Conservation (phyloP, 2,888 invertebrate species). For the Glaucopsyche alexis region DNA sequence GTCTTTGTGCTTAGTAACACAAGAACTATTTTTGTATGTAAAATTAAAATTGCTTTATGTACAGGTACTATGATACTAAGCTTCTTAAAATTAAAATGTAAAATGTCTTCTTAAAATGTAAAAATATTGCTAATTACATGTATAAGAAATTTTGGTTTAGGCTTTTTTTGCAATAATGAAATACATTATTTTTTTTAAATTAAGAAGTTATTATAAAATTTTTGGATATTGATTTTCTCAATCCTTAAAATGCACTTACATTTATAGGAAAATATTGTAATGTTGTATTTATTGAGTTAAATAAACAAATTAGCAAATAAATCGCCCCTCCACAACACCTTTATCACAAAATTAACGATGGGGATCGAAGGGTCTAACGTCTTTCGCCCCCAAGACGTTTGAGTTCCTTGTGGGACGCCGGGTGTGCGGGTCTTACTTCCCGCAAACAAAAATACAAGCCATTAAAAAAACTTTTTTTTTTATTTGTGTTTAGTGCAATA, state of each 20-base stretch:
- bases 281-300: not conserved
- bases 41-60: slow-evolving; percentile 21
- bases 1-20: slow-evolving; percentile 46
- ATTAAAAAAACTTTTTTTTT: not conserved
- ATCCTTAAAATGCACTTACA: no score
- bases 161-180: no score
- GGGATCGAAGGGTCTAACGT: slow-evolving; percentile 73
- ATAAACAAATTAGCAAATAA: slow-evolving; percentile 34
- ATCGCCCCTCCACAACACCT: slow-evolving; percentile 55
- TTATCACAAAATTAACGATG: slow-evolving; percentile 65
- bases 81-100: no score
- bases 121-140: no score
- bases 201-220: no score
- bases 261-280: not conserved
- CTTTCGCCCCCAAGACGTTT: slow-evolving; percentile 67
- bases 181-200: no score
- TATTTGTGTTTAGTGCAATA: slow-evolving; percentile 46
- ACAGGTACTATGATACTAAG: no score
- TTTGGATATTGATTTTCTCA: no score
- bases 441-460: slow-evolving; percentile 36
- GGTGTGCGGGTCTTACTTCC: slow-evolving; percentile 64
- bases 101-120: no score
- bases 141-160: no score
- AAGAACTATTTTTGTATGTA: slow-evolving; percentile 52
- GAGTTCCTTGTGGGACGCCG: slow-evolving; percentile 73